Base-by-base conservation (phyloP, 2,888 invertebrate genomes). In the Amphimallon solstitiale region DNA sequence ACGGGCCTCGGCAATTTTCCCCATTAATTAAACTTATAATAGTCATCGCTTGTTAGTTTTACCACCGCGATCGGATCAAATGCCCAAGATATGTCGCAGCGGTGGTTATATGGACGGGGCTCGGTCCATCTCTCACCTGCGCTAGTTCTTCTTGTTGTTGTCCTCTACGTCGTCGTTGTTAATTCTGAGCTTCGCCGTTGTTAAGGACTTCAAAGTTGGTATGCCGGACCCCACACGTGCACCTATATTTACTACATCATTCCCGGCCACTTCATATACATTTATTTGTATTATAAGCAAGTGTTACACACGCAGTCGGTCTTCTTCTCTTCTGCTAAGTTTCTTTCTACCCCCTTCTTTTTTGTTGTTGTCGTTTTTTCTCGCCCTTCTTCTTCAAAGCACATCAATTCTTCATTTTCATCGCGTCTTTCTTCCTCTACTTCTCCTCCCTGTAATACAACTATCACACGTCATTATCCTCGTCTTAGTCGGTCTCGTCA, bases 201-300 rank as follows among this genome's bases (percentile, higher is more conserved):
- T 29, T 29, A 29, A 29, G 29, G 5, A 12, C 48, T 19, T 48
- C 15, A 51, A 51, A 14, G 51, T 29, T 51, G 71, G 71, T 66
- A 71, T 71, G 69, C 66, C 43, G 70, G 74, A 73, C 74, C 74
- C 71, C 74, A 73, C 73, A 73, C 73, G 72, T 67, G 67, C 69
- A 71, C 67, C 46, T 69, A 69, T 62, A 61, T 61, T 61, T 62
- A 62, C 48, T 51, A 62, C 62, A 65, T 65, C 64, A 65, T 65
- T 65, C 54, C 45, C 43, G 64, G 46, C 56, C 56, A 65, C 38
- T 65, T 59, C 64, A 56, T 56, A n/a, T n/a, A 65, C 56, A 59
- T 49, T 62, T 62, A 62, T 62, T 23, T 62, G 49, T 62, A 49
- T 51, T 62, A 62, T 46, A 40, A 62, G 62, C 48, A 37, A 35